Evolutionary conservation across 2,888 invertebrate species (phyloP), one percentile per base, ranked within the genome.

Genomic region (Brachyptera risi): DNA sequence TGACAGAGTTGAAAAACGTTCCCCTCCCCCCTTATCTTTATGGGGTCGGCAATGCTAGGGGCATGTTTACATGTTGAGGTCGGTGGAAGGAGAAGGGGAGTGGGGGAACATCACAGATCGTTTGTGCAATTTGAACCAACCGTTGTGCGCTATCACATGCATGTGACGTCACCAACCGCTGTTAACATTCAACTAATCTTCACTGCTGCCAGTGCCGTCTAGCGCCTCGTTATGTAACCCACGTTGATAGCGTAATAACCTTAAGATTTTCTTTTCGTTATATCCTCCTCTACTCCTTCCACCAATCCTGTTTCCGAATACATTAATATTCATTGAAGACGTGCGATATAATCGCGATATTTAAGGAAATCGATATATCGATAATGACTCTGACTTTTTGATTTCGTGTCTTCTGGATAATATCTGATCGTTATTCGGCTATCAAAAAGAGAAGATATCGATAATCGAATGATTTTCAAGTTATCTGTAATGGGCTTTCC

Each of bases 1-100:
- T 54, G 54, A 54, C 54, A 37, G 54, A 35, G 54, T 54, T 54
- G 35, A n/a, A 54, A 54, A 54, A 15, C 54, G 35, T 54, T 54
- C 23, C 54, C 54, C 7, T 37, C 2, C 35, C 27, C 37, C 54
- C 54, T 54, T 54, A 54, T 54, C 54, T 54, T 54, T 54, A 54
- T 54, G 54, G 54, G 54, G 37, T 17, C 54, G 54, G 37, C 37
- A 13, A 37, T 35, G 54, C 54, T 37, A 35, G 35, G 37, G 54
- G 54, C 54, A 23, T 54, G 54, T 54, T 54, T 35, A 37, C 54
- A 54, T 23, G 37, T 35, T 35, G 35, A 23, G 54, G 37, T 17
- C 37, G 35, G 23, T 35, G 54, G 54, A 31, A 15, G 31, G 51
- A 31, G 3, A 31, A 2, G 1, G 51, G 51, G 21, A 35, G 27